phyloP scores from a whole-genome alignment of 2,888 invertebrate species.

The Prenolepis imparis region DNA sequence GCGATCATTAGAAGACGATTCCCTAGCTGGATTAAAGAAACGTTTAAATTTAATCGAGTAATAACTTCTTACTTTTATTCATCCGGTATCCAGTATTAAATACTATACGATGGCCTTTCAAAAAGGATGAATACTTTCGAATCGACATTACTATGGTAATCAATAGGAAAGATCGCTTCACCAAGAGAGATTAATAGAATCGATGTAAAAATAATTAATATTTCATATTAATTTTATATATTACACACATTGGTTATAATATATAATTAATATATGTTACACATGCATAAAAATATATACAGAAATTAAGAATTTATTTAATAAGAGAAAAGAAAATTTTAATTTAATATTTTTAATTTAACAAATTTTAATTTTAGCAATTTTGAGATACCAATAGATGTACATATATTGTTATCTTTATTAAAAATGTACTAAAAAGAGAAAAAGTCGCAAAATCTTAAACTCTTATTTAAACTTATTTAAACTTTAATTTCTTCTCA shows the following conservation, averaged over 20 bases:
- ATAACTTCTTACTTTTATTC: conserved; percentile 16
- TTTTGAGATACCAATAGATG: no score
- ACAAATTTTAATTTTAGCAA: no score
- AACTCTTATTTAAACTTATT: no score
- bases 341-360: no score
- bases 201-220: background rate
- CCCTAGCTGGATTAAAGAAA: conserved; percentile 11
- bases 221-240: conserved; percentile 8
- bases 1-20: background rate
- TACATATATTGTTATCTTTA: no score
- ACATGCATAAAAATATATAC: background rate
- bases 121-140: background rate
- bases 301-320: background rate
- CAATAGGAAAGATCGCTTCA: background rate
- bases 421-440: no score
- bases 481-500: no score
- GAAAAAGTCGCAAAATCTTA: no score
- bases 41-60: conserved; percentile 38
- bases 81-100: background rate
- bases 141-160: conserved; percentile 4
- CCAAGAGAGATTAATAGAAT: background rate
- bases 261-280: background rate
- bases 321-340: no score
- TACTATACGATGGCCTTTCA: background rate
- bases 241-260: background rate